Conservation (phyloP, 2,888 invertebrate species). For the Rhagium mordax region DNA sequence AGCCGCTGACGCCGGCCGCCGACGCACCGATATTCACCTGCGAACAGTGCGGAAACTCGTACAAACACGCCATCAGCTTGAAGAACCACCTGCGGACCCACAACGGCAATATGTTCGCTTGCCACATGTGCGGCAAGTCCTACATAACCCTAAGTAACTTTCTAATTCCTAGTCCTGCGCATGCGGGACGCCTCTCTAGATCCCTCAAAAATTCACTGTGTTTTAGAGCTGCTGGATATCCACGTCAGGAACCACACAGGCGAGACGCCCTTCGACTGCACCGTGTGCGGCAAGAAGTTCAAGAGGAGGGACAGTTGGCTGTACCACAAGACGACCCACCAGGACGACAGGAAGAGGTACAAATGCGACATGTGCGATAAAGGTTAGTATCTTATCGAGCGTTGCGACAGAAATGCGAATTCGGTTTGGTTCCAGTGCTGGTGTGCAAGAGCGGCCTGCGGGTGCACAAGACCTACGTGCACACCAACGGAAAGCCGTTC, state of each 20-base stretch:
- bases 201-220: background rate
- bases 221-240: conserved; percentile 2
- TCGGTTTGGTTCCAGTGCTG: background rate
- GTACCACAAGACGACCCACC: background rate
- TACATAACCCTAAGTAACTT: background rate
- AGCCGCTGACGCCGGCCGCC: background rate
- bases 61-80: conserved; percentile 5
- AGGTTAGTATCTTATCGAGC: background rate
- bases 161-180: too few species aligned
- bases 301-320: conserved; percentile 6
- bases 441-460: background rate
- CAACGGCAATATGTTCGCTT: background rate
- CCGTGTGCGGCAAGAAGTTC: background rate
- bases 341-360: background rate
- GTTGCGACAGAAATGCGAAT: too few species aligned
- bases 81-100: conserved; percentile 5
- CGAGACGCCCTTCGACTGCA: conserved; percentile 1
- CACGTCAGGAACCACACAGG: conserved; percentile 4
- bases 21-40: background rate
- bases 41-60: conserved; percentile 9
- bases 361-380: background rate
- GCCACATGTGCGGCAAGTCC: background rate
- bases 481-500: background rate
- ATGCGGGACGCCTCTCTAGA: too few species aligned
- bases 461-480: background rate